phyloP scores from a whole-genome alignment of 2,113 vertebrate species.

The Struthio camelus region DNA sequence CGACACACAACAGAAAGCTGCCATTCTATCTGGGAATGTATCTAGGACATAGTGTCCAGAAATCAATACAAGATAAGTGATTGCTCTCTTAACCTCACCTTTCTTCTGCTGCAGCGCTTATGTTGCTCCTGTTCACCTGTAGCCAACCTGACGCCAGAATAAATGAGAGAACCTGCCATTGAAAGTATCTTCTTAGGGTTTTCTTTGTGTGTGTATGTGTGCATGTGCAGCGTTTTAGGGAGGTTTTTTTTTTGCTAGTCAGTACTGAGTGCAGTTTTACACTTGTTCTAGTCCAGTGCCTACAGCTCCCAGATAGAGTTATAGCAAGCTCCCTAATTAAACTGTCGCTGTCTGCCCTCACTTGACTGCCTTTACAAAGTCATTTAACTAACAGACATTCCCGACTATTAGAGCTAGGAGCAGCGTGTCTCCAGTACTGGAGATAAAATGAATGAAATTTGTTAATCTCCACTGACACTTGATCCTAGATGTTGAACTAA shows the following conservation, averaged over 20 bases:
- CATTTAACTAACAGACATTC: constrained; percentile 81
- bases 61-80: constrained; percentile 84
- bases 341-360: constrained; percentile 78
- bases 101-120: constrained; percentile 65
- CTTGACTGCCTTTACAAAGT: constrained; percentile 76
- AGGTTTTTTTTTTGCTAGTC: constrained; percentile 32
- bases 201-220: constrained; percentile 28
- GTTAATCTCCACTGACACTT: constrained; percentile 74
- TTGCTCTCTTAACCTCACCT: constrained; percentile 77
- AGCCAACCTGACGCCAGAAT: constrained; percentile 83
- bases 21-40: constrained; percentile 76
- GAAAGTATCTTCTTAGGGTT: constrained; percentile 49
- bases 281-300: constrained; percentile 75
- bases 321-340: constrained; percentile 80
- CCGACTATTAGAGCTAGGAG: constrained; percentile 75
- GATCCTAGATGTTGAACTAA: constrained; percentile 74
- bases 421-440: constrained; percentile 70
- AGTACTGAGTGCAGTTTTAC: constrained; percentile 46
- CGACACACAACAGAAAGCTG: constrained; percentile 70
- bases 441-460: constrained; percentile 79
- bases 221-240: not conserved
- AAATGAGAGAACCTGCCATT: constrained; percentile 74
- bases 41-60: constrained; percentile 81
- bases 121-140: constrained; percentile 74
- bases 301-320: constrained; percentile 76